Conservation (phyloP, 2,113 vertebrate species). For the Chionomys nivalis region DNA sequence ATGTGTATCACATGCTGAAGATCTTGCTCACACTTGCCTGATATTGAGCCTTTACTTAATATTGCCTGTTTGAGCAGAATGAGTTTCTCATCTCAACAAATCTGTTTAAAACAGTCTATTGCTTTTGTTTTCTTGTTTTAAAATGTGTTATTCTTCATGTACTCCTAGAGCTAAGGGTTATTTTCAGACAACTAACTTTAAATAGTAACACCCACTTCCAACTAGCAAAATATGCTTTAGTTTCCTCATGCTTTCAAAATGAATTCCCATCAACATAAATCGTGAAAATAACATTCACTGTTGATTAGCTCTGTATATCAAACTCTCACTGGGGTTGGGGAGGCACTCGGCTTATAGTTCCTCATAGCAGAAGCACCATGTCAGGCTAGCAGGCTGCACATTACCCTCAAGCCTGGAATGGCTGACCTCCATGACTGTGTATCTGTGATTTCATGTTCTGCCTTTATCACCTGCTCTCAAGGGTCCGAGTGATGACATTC, state of each 20-base stretch:
- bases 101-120: background rate
- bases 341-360: background rate
- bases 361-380: background rate
- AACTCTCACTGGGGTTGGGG: no score
- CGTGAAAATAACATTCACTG: no score
- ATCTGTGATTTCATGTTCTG: background rate
- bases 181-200: background rate
- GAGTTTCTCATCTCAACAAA: background rate
- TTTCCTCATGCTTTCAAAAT: background rate
- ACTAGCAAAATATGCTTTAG: background rate
- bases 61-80: background rate
- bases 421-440: background rate
- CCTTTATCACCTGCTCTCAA: background rate
- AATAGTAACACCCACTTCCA: background rate
- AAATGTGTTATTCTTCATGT: background rate
- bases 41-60: background rate
- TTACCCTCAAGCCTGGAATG: background rate
- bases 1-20: no score
- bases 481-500: background rate
- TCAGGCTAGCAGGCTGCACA: background rate
- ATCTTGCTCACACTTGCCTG: background rate
- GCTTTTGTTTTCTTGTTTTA: background rate
- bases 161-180: background rate
- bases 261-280: background rate
- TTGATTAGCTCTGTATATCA: background rate